Base-by-base conservation (phyloP, 1,140 invertebrate genomes). In the Brachionus plicatilis region DNA sequence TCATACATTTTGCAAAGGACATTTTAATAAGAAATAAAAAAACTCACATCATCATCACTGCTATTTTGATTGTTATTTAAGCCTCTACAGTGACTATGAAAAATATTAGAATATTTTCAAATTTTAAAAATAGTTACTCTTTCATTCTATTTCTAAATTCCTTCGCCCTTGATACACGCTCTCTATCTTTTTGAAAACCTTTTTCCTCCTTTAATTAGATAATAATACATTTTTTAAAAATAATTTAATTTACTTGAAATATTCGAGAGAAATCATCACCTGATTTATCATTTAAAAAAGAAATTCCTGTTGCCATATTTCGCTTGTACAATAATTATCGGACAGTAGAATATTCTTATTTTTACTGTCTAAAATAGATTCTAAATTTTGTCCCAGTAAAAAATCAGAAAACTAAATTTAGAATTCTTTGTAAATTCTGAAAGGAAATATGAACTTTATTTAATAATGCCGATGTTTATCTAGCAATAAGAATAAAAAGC, bases 41-140 rank as follows among this genome's bases (percentile, higher is more conserved):
- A 76, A 37, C 20, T 76, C 50, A 76, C 72, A 76, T 76, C 72
- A 50, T 47, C 20, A 24, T 76, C 72, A 45, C 43, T 43, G 20
- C 14, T 47, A 29, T 29, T 76, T 47, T 50, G 43, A 76, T 14
- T n/a, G 12, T 50, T 20, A 20, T 29, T 76, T 27, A 27, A 14
- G 12, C 24, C 72, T 20, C 43, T 76, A 50, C 20, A 76, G 33
- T 14, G 24, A 27, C 43, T 47, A 29, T 14, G 24, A 11, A 14
- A 0, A 76, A 5, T 50, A 27, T 45, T 11, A 53, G 9, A 20
- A 76, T 24, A 47, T 45, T 12, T 20, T 43, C 53, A 50, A 76
- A 50, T 43, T 14, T 27, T 47, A 50, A 76, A 76, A 24, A 47
- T 47, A 24, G n/a, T 27, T 27, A 50, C 20, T 50, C 20, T 50